Conservation (phyloP, 2,888 invertebrate species). For the Synanthedon andrenaeformis region DNA sequence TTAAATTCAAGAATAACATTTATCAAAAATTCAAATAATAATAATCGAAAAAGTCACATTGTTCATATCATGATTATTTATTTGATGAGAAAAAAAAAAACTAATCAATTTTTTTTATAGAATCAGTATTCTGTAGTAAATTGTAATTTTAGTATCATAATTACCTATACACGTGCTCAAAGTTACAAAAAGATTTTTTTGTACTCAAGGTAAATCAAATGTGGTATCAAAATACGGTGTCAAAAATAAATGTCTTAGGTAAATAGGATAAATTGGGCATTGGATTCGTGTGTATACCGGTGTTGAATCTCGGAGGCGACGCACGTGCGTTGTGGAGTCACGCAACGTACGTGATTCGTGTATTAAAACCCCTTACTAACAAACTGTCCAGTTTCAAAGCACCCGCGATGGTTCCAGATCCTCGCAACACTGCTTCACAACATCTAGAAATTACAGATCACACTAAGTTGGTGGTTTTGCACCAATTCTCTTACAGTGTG, state of each 20-base stretch:
- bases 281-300: constrained; percentile 36
- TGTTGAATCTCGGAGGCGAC: constrained; percentile 29
- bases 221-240: neutral
- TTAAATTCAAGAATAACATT: too few relatives aligned
- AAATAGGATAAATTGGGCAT: constrained; percentile 46
- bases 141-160: too few relatives aligned
- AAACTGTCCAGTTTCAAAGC: constrained; percentile 27
- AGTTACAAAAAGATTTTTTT: too few relatives aligned
- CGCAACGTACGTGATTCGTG: constrained; percentile 36
- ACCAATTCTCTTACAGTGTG: constrained; percentile 20
- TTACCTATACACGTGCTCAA: too few relatives aligned
- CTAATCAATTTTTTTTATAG: too few relatives aligned
- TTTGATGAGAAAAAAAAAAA: too few relatives aligned
- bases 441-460: constrained; percentile 10
- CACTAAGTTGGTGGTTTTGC: constrained; percentile 17
- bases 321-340: constrained; percentile 48
- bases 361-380: constrained; percentile 22
- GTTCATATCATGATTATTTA: too few relatives aligned
- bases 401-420: constrained; percentile 16
- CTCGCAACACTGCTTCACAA: too few relatives aligned
- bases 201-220: neutral
- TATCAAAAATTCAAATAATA: too few relatives aligned
- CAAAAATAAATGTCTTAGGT: constrained; percentile 14
- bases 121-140: too few relatives aligned
- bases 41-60: too few relatives aligned